Percentiles rank a stretch among this genome's conserved stretches.
These are phyloP conservation scores for Ctenicera cuprea DNA, from an alignment of 2,888 invertebrate species.

Conservation along the genomic window DNA sequence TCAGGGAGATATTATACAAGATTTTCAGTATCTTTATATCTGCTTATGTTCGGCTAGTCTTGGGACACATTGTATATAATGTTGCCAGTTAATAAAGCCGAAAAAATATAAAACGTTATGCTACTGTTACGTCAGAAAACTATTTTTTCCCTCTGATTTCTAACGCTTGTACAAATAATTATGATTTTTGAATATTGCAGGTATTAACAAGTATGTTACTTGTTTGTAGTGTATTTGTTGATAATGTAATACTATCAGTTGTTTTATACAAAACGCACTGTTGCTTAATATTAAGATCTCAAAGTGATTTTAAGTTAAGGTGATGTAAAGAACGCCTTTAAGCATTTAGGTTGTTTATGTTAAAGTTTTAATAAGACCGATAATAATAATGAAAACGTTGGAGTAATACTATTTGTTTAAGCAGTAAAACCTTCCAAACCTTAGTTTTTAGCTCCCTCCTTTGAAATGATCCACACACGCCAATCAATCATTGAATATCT, in stretches of 20 bases:
- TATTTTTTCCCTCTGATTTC: no score
- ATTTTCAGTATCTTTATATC: no score
- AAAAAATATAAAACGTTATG: no score
- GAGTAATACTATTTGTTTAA: constrained; percentile 10
- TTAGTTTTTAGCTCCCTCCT: neutral
- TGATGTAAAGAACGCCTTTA: neutral
- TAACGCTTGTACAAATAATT: no score
- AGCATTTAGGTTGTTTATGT: neutral
- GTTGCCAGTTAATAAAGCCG: no score
- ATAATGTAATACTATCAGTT: neutral
- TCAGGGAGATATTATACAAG: no score
- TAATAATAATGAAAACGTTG: constrained; percentile 4
- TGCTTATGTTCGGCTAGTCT: no score
- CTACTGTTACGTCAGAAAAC: no score
- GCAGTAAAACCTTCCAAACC: constrained; percentile 3
- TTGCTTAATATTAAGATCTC: neutral
- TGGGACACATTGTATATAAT: no score
- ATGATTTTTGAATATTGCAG: no score
- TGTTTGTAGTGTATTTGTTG: no score
- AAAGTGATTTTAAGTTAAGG: constrained; percentile 1
- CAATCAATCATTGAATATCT: constrained; percentile 29
- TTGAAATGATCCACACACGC: constrained; percentile 27
- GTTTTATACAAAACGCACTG: constrained; percentile 5
- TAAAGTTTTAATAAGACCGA: constrained; percentile 5
- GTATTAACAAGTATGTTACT: no score